phyloP scores from a whole-genome alignment of 2,888 invertebrate genomes.

The Hirtodrosophila trivittata region DNA sequence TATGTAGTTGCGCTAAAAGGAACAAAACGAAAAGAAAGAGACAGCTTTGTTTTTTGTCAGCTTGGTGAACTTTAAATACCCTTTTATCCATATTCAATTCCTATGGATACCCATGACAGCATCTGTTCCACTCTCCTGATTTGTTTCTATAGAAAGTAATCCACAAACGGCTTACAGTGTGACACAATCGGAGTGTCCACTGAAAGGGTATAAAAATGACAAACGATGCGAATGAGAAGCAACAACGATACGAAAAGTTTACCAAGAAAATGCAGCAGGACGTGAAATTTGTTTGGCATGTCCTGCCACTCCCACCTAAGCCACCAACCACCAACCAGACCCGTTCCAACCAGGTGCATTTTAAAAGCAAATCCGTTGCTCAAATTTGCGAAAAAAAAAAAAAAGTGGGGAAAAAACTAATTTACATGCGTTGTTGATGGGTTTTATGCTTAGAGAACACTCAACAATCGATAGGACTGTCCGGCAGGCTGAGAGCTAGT shows the following conservation, averaged over 20 bases:
- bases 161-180: too few relatives aligned
- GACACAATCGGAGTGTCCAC: too few relatives aligned
- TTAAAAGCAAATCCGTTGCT: constrained; percentile 16
- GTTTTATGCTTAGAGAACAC: constrained; percentile 11
- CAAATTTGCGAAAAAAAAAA: constrained; percentile 28
- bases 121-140: too few relatives aligned
- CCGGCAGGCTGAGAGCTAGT: background rate
- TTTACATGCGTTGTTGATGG: constrained; percentile 27
- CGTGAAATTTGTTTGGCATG: constrained; percentile 31
- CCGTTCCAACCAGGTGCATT: constrained; percentile 29
- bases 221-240: constrained; percentile 17
- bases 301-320: background rate
- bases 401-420: too few relatives aligned
- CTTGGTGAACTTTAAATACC: too few relatives aligned
- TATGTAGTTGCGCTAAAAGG: constrained; percentile 13
- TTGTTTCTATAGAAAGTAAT: too few relatives aligned
- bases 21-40: background rate
- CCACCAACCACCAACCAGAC: too few relatives aligned
- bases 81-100: too few relatives aligned
- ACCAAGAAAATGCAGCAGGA: constrained; percentile 17
- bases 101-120: too few relatives aligned
- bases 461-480: constrained; percentile 50
- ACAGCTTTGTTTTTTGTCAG: constrained; percentile 2
- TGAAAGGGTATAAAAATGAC: constrained; percentile 17
- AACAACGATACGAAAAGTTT: constrained; percentile 5